Evolutionary conservation across 2,113 vertebrate genomes (phyloP).

Genomic region (Abramis brama): DNA sequence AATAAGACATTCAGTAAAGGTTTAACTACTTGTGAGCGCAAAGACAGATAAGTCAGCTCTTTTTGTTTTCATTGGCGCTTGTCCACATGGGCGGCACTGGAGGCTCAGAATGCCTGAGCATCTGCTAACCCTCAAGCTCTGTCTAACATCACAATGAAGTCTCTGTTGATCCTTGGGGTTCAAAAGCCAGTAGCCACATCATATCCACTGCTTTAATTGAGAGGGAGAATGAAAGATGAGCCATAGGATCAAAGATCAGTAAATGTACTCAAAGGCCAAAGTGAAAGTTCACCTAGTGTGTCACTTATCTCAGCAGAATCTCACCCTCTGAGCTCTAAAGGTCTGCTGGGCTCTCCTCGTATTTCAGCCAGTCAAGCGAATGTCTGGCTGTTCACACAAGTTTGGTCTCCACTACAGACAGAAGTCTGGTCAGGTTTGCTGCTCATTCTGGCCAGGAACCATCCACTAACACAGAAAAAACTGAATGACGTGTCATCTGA

Average conservation of each 20-base stretch:
- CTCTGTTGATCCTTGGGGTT: slow-evolving; percentile 57
- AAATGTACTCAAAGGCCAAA: background rate
- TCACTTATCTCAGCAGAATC: slow-evolving; percentile 19
- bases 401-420: background rate
- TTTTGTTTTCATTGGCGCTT: slow-evolving; percentile 43
- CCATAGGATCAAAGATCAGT: slow-evolving; percentile 24
- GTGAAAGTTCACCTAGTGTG: slow-evolving; percentile 21
- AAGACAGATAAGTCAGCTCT: slow-evolving; percentile 19
- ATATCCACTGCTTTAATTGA: slow-evolving; percentile 8
- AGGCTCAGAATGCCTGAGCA: background rate
- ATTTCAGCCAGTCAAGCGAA: slow-evolving; percentile 28
- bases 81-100: slow-evolving; percentile 47
- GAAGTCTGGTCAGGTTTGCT: background rate
- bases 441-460: background rate
- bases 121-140: background rate
- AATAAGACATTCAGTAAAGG: background rate
- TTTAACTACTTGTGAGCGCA: background rate
- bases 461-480: background rate
- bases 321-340: background rate
- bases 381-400: background rate
- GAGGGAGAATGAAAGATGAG: slow-evolving; percentile 3
- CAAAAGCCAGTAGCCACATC: background rate
- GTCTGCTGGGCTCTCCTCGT: slow-evolving; percentile 26
- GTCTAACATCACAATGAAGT: slow-evolving; percentile 25
- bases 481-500: no score